phyloP scores from a whole-genome alignment of 2,888 invertebrate species.

The Campoplex capitator region DNA sequence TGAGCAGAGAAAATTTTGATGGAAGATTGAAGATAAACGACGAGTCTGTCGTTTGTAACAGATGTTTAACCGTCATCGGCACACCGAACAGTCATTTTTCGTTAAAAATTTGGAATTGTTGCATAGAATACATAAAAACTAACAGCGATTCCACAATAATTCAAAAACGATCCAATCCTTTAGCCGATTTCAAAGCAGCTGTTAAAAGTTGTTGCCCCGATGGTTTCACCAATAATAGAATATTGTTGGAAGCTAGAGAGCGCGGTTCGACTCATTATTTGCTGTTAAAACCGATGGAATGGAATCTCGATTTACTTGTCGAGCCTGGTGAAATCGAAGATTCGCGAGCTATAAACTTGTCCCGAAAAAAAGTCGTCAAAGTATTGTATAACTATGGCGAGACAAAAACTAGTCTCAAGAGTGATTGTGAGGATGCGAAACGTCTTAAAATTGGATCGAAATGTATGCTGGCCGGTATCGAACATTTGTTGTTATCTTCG shows the following conservation, averaged over 20 bases:
- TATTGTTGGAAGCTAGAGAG: constrained; percentile 77
- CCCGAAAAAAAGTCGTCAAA: constrained; percentile 76
- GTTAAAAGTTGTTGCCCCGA: constrained; percentile 75
- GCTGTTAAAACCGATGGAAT: constrained; percentile 80
- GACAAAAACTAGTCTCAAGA: constrained; percentile 56
- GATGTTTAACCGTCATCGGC: constrained; percentile 79
- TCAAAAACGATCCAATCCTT: constrained; percentile 71
- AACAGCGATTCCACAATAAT: constrained; percentile 38
- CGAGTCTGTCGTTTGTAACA: constrained; percentile 76
- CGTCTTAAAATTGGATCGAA: constrained; percentile 77
- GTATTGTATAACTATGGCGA: constrained; percentile 80
- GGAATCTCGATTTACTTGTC: constrained; percentile 77
- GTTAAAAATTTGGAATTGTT: constrained; percentile 81
- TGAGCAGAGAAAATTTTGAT: constrained; percentile 75
- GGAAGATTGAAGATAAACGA: constrained; percentile 73
- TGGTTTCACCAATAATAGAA: constrained; percentile 75
- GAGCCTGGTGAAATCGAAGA: constrained; percentile 68
- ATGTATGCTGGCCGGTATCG: constrained; percentile 79
- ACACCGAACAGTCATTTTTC: constrained; percentile 71
- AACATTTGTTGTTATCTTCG: constrained; percentile 78
- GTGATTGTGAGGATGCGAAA: constrained; percentile 73
- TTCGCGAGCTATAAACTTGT: constrained; percentile 69
- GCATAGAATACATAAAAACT: constrained; percentile 74
- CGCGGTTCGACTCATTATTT: constrained; percentile 75
- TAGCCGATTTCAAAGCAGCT: constrained; percentile 79